These are phyloP conservation scores for Heliornis fulica DNA, from an alignment of 2,113 vertebrate species.

Conservation along the genomic window DNA sequence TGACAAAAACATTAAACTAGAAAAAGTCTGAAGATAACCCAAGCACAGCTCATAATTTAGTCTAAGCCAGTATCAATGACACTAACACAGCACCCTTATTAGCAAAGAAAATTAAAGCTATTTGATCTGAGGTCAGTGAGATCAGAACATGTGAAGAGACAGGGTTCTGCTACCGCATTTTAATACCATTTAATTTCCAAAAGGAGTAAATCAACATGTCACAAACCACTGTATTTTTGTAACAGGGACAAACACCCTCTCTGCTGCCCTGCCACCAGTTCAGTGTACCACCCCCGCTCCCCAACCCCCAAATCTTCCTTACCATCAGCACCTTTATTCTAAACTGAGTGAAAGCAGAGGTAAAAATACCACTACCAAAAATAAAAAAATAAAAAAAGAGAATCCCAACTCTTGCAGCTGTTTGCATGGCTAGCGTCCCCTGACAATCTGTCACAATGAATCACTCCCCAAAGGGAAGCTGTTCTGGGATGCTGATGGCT, in stretches of 20 bases:
- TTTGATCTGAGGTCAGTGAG: neutral
- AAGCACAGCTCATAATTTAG: neutral
- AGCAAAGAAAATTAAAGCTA: neutral
- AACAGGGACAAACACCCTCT: neutral
- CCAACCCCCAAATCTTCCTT: neutral
- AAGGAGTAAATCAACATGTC: neutral
- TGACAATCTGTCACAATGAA: neutral
- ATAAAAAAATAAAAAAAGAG: neutral
- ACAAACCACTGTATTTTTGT: accelerated
- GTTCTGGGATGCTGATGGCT: neutral
- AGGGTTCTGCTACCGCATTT: neutral
- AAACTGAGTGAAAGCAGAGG: neutral
- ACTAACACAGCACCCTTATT: neutral
- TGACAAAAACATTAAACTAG: neutral
- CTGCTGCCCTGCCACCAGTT: neutral
- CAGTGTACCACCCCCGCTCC: neutral
- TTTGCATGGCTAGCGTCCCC: neutral
- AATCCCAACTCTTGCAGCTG: neutral
- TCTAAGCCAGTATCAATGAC: neutral
- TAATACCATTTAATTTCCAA: neutral
- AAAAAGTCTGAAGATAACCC: neutral
- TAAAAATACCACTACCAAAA: neutral
- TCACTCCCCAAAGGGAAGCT: neutral
- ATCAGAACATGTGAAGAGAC: neutral
- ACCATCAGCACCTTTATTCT: neutral